phyloP scores from a whole-genome alignment of 2,888 invertebrate species.

The Hetaerina titia region DNA sequence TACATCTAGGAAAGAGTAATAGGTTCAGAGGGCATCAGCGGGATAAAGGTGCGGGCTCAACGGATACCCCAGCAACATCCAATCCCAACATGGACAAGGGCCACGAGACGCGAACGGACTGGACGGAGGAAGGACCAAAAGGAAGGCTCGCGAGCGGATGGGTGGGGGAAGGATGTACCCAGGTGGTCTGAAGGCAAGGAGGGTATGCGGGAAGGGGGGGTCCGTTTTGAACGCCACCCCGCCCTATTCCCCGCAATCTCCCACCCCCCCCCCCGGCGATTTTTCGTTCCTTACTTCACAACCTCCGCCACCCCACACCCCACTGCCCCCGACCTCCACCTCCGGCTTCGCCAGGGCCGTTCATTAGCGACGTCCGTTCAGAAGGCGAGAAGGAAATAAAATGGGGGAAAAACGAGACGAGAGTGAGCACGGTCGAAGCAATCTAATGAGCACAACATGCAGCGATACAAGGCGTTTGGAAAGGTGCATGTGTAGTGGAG shows the following conservation, averaged over 20 bases:
- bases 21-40: too few relatives aligned
- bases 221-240: neutral
- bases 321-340: neutral
- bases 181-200: too few relatives aligned
- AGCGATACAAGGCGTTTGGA: conserved; percentile 6
- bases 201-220: too few relatives aligned
- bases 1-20: too few relatives aligned
- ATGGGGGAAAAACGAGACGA: neutral
- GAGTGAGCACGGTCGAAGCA: neutral
- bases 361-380: conserved; percentile 6
- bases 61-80: too few relatives aligned
- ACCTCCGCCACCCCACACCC: neutral
- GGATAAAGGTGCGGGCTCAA: too few relatives aligned
- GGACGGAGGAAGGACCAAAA: too few relatives aligned
- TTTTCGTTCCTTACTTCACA: too few relatives aligned
- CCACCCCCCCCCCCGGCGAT: neutral
- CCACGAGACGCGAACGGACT: too few relatives aligned
- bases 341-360: neutral
- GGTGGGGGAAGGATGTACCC: too few relatives aligned
- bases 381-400: conserved; percentile 25
- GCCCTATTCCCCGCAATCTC: neutral
- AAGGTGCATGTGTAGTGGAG: neutral
- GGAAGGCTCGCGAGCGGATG: too few relatives aligned
- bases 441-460: conserved; percentile 34
- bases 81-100: too few relatives aligned